phyloP scores from a whole-genome alignment of 2,113 vertebrate species.

The Oryzias melastigma region DNA sequence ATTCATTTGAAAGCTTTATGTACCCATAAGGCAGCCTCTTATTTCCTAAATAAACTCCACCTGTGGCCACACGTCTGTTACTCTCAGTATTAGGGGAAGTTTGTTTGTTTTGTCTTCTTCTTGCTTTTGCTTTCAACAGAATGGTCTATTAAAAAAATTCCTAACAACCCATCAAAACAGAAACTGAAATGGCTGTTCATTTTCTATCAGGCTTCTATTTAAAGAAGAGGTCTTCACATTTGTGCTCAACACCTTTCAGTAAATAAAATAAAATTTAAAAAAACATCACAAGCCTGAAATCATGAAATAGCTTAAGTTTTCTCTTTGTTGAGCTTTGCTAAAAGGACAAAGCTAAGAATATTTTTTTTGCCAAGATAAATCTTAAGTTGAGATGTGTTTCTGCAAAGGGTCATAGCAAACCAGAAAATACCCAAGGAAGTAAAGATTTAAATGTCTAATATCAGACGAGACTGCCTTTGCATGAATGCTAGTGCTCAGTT shows the following conservation, averaged over 20 bases:
- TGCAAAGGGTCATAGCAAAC: not conserved
- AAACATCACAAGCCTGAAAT: too few relatives aligned
- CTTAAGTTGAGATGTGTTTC: too few relatives aligned
- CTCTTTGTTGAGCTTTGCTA: too few relatives aligned
- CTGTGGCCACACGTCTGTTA: conserved; percentile 39
- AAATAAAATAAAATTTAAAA: too few relatives aligned
- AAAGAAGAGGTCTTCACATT: not conserved
- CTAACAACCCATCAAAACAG: not conserved
- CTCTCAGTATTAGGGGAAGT: conserved; percentile 12
- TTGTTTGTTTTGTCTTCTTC: conserved; percentile 2
- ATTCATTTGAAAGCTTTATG: conserved; percentile 54
- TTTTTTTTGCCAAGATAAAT: too few relatives aligned
- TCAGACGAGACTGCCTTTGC: conserved; percentile 18
- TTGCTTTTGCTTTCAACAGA: conserved; percentile 18
- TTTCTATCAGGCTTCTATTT: not conserved
- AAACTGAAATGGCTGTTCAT: conserved; percentile 11
- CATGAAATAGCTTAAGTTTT: too few relatives aligned
- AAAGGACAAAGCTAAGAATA: too few relatives aligned
- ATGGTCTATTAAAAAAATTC: not conserved
- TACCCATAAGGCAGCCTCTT: conserved; percentile 30
- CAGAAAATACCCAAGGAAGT: conserved; percentile 23
- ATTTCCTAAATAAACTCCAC: conserved; percentile 46
- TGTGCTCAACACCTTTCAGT: not conserved
- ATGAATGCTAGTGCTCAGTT: not conserved
- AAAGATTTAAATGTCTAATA: conserved; percentile 31